phyloP scores from a whole-genome alignment of 1,140 invertebrate genomes.

The Atta texana region DNA sequence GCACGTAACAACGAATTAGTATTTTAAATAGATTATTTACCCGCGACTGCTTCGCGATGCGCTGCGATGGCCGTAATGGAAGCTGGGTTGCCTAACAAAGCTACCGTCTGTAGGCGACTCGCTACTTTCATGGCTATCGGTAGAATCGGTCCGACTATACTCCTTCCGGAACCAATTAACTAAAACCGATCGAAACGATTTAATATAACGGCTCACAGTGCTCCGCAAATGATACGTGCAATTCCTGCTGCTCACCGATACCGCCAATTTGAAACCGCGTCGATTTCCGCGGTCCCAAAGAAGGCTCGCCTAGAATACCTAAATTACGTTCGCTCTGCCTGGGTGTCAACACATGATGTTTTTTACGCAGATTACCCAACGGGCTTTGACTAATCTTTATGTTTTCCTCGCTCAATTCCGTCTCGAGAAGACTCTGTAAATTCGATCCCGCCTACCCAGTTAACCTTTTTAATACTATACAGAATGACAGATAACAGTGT shows the following conservation, averaged over 20 bases:
- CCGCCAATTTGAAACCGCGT: slow-evolving; percentile 87
- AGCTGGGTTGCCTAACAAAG: slow-evolving; percentile 85
- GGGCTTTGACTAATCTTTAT: slow-evolving; percentile 91
- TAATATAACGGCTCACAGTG: slow-evolving; percentile 26
- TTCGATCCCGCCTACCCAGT: slow-evolving; percentile 28
- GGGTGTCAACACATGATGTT: slow-evolving; percentile 92
- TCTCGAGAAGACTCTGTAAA: slow-evolving; percentile 91
- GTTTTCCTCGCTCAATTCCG: slow-evolving; percentile 91
- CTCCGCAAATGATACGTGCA: slow-evolving; percentile 15
- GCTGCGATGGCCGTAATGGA: slow-evolving; percentile 81
- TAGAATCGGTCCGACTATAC: slow-evolving; percentile 86
- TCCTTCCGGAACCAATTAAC: slow-evolving; percentile 91
- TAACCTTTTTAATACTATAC: slow-evolving; percentile 47
- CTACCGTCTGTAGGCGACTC: slow-evolving; percentile 88
- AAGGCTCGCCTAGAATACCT: slow-evolving; percentile 83
- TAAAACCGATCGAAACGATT: slow-evolving; percentile 75
- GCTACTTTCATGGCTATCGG: slow-evolving; percentile 87
- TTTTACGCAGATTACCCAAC: slow-evolving; percentile 90
- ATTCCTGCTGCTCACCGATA: slow-evolving; percentile 86
- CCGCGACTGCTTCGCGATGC: slow-evolving; percentile 77
- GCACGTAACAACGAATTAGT: neutral
- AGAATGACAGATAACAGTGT: neutral
- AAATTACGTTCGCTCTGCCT: slow-evolving; percentile 92
- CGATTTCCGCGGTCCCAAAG: slow-evolving; percentile 79
- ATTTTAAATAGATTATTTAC: slow-evolving; percentile 68